Evolutionary conservation across 2,888 invertebrate species (phyloP).

Genomic region (Selenia dentaria): DNA sequence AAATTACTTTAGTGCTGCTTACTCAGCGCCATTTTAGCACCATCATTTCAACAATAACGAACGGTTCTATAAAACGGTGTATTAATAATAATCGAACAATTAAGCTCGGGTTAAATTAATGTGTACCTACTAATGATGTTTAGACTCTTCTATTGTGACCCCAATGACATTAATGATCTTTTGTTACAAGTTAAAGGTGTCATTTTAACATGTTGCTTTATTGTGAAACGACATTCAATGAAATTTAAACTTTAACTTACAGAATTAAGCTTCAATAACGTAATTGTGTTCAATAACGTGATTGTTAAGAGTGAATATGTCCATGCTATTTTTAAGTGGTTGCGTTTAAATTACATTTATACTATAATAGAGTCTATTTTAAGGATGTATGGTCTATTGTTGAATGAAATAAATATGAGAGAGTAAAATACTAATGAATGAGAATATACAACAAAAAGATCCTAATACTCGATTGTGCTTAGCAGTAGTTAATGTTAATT

Average conservation of each 20-base stretch:
- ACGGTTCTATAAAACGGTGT: conserved; percentile 30
- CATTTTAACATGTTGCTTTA: conserved; percentile 11
- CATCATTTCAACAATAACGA: conserved; percentile 20
- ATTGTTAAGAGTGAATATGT: not conserved
- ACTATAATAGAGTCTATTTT: not conserved
- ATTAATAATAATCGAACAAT: conserved; percentile 36
- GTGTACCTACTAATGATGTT: conserved; percentile 34
- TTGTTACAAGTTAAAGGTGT: conserved; percentile 28
- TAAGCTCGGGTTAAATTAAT: conserved; percentile 37
- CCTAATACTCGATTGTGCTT: conserved; percentile 6
- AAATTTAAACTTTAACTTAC: not conserved
- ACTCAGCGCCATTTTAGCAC: conserved; percentile 26
- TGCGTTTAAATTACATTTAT: not conserved
- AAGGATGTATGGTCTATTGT: not conserved
- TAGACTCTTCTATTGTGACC: conserved; percentile 29
- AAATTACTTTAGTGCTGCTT: no score
- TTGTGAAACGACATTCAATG: not conserved
- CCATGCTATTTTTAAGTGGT: conserved; percentile 1
- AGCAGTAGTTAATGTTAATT: conserved; percentile 13
- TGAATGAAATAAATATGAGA: not conserved
- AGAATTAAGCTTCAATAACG: not conserved
- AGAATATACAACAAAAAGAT: conserved; percentile 17
- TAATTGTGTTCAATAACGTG: no score
- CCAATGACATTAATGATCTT: conserved; percentile 33
- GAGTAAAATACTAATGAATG: conserved; percentile 6